Conservation (phyloP, 2,797 vertebrate species). For the Coluber constrictor region DNA sequence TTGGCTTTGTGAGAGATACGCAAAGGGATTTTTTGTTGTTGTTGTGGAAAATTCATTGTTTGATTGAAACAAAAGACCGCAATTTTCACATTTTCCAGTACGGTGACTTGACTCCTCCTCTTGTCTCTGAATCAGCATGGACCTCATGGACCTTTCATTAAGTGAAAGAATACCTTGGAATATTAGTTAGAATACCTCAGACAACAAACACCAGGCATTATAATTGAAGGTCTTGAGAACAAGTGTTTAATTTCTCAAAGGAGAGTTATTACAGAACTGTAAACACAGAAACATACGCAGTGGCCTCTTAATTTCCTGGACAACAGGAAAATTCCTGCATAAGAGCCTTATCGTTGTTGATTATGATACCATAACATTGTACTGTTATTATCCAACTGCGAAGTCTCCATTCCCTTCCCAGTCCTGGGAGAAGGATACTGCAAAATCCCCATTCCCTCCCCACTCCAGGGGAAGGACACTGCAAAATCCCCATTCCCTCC, state of each 20-base stretch:
- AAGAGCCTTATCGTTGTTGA: neutral
- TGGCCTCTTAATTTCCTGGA: neutral
- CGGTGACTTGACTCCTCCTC: constrained; percentile 46
- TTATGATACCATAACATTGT: neutral
- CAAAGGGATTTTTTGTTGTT: constrained; percentile 23
- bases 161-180: constrained; percentile 47
- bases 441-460: no score
- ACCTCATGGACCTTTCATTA: constrained; percentile 21
- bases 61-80: constrained; percentile 63
- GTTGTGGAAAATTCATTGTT: constrained; percentile 55
- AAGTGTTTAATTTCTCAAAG: neutral
- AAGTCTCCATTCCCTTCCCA: no score
- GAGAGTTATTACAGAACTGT: neutral
- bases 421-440: no score
- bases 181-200: neutral
- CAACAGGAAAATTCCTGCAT: neutral
- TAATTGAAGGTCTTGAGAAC: neutral
- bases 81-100: constrained; percentile 57
- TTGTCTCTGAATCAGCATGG: constrained; percentile 33
- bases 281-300: neutral
- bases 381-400: neutral
- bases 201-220: constrained; percentile 21
- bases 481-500: no score
- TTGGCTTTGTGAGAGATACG: constrained; percentile 50
- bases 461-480: no score